A percentile compares a stretch with the other conserved stretches of the same genome.
These are phyloP conservation scores for Omphaloscelis lunosa DNA, from an alignment of 2,888 invertebrate genomes.

Conservation along the genomic window DNA sequence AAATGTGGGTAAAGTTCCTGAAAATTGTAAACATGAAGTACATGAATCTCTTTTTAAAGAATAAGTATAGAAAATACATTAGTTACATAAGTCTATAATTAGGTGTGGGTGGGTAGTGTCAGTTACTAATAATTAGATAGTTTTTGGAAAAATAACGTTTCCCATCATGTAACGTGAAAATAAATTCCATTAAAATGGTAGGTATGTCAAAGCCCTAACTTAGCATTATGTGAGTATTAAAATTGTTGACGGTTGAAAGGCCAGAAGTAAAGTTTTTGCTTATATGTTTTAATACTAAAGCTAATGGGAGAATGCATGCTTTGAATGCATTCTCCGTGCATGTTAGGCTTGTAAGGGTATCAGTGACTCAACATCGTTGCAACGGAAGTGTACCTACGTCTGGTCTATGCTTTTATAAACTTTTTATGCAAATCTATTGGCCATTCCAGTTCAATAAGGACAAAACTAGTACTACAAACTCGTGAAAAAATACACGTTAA, in stretches of 20 bases:
- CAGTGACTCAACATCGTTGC: conserved; percentile 21
- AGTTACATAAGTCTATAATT: too few relatives aligned
- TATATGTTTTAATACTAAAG: conserved; percentile 22
- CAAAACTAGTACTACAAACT: conserved; percentile 3
- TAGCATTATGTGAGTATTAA: conserved; percentile 23
- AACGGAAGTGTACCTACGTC: conserved; percentile 15
- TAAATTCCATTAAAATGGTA: neutral
- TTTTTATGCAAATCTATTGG: conserved; percentile 29
- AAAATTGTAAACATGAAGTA: neutral
- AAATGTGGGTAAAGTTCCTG: neutral
- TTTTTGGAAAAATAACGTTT: too few relatives aligned
- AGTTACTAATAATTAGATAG: neutral
- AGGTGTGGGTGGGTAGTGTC: too few relatives aligned
- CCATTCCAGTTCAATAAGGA: conserved; percentile 17
- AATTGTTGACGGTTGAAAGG: conserved; percentile 33
- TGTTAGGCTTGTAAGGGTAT: neutral
- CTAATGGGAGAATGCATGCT: neutral
- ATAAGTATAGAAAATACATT: too few relatives aligned
- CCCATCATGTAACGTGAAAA: neutral
- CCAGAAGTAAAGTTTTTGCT: conserved; percentile 34
- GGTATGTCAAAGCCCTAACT: conserved; percentile 20
- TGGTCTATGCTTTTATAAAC: neutral
- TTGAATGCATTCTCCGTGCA: too few relatives aligned
- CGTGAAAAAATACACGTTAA: conserved; percentile 32
- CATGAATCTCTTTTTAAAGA: neutral